Conservation (phyloP, 30 jellyfish, hydroid and myxozoan genomes). For the Turritopsis rubra region DNA sequence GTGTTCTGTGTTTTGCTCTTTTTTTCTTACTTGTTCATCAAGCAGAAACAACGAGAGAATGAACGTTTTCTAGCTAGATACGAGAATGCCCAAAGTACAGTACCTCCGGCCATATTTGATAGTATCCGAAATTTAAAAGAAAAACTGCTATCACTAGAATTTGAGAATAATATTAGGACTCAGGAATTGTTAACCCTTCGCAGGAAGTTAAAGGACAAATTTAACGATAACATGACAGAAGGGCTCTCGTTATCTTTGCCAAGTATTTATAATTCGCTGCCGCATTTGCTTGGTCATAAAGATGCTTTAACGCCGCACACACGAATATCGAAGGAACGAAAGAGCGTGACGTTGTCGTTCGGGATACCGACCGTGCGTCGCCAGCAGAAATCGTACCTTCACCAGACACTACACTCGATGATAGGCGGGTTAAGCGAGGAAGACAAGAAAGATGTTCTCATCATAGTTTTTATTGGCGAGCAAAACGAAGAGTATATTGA, state of each 20-base stretch:
- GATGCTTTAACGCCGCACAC: slow-evolving; percentile 77
- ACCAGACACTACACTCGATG: slow-evolving; percentile 65
- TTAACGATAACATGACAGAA: slow-evolving; percentile 49
- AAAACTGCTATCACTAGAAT: slow-evolving; percentile 56
- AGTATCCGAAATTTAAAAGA: slow-evolving; percentile 46
- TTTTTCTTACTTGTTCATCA: slow-evolving; percentile 16
- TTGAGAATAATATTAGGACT: slow-evolving; percentile 51
- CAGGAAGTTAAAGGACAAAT: slow-evolving; percentile 38
- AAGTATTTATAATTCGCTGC: slow-evolving; percentile 60
- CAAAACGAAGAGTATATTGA: slow-evolving; percentile 32
- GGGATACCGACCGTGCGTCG: slow-evolving; percentile 89
- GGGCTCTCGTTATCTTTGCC: slow-evolving; percentile 56
- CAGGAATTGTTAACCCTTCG: slow-evolving; percentile 61
- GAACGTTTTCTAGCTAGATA: slow-evolving; percentile 8
- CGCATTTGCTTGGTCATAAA: slow-evolving; percentile 78
- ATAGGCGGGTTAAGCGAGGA: slow-evolving; percentile 74
- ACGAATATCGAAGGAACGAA: slow-evolving; percentile 32
- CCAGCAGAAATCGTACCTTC: slow-evolving; percentile 62
- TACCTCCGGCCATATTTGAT: slow-evolving; percentile 50
- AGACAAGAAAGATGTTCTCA: slow-evolving; percentile 70
- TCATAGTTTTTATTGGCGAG: slow-evolving; percentile 88
- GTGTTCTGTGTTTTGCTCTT: slow-evolving; percentile 12
- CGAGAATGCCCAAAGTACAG: slow-evolving; percentile 28
- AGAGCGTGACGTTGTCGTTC: slow-evolving; percentile 59
- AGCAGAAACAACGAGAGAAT: slow-evolving; percentile 35